Percentiles rank a stretch among this genome's conserved stretches.
phyloP scores from a whole-genome alignment of 1,140 invertebrate species.

The Cydia fagiglandana region DNA sequence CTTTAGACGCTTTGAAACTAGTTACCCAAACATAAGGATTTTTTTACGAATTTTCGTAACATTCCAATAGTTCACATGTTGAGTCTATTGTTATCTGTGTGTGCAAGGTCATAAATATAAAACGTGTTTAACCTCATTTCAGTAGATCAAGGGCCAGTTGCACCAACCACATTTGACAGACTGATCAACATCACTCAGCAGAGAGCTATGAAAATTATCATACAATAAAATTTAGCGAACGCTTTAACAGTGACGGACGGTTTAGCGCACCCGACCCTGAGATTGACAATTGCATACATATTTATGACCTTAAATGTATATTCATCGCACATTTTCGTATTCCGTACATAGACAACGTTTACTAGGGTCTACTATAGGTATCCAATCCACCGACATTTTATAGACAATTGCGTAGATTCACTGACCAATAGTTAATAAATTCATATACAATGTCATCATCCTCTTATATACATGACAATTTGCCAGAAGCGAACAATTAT shows the following conservation, averaged over 20 bases:
- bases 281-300: too few species aligned
- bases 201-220: too few species aligned
- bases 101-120: too few species aligned
- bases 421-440: not conserved
- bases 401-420: not conserved
- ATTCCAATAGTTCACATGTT: not conserved
- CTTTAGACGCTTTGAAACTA: not conserved
- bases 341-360: not conserved
- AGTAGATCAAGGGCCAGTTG: too few species aligned
- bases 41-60: not conserved
- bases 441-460: not conserved
- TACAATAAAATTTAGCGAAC: too few species aligned
- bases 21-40: not conserved
- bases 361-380: not conserved
- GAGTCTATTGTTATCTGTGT: too few species aligned
- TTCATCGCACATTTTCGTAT: not conserved
- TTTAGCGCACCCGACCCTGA: too few species aligned
- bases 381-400: constrained; percentile 14
- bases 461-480: constrained; percentile 5
- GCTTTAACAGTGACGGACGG: too few species aligned
- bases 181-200: too few species aligned
- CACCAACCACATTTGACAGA: too few species aligned
- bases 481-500: not conserved
- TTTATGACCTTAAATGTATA: too few species aligned
- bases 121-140: too few species aligned